Conservation (phyloP, 2,888 invertebrate species). For the Chymomyza amoena region DNA sequence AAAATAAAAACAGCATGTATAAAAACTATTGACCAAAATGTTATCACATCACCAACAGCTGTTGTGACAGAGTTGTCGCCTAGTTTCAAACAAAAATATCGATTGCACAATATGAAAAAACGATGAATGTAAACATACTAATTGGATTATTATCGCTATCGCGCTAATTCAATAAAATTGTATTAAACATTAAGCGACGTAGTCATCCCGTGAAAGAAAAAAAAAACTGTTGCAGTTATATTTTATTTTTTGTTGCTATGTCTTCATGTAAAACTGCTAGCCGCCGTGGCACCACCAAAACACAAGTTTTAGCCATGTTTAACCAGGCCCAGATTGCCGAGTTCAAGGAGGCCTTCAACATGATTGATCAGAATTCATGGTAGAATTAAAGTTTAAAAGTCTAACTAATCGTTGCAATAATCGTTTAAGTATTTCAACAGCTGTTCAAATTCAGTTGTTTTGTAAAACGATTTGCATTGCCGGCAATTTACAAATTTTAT, state of each 20-base stretch:
- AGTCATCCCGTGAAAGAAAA: not conserved
- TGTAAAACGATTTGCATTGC: conserved; percentile 29
- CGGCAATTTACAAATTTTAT: conserved; percentile 36
- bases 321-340: conserved; percentile 99
- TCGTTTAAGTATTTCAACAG: not conserved
- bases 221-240: not conserved
- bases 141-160: not conserved
- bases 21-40: conserved; percentile 34
- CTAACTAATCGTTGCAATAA: not conserved
- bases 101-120: not conserved
- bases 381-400: not conserved
- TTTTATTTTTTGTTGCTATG: conserved; percentile 81
- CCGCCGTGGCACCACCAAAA: conserved; percentile 96
- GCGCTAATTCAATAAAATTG: not conserved
- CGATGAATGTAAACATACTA: not conserved
- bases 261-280: conserved; percentile 97
- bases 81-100: not conserved
- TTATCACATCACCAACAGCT: conserved; percentile 65
- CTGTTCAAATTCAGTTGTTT: conserved; percentile 12
- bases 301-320: conserved; percentile 99
- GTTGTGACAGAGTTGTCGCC: conserved; percentile 42
- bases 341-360: conserved; percentile 99
- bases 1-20: conserved; percentile 18
- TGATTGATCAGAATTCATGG: conserved; percentile 99
- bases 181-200: not conserved